A percentile compares a stretch with the other conserved stretches of the same genome.
phyloP scores from a whole-genome alignment of 2,113 vertebrate genomes.

The Falco punctatus region DNA sequence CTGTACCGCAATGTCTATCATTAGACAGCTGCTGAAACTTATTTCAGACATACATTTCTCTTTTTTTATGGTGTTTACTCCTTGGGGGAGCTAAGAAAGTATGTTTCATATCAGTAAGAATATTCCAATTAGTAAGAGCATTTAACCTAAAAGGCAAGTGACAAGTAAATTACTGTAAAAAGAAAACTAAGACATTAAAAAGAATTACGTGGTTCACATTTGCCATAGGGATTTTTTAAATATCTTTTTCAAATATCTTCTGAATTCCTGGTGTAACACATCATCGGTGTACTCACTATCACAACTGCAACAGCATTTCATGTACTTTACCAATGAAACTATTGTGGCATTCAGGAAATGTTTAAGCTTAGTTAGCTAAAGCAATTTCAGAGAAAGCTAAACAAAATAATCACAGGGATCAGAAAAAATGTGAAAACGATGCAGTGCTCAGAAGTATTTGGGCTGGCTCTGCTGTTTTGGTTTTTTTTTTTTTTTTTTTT shows the following conservation, averaged over 20 bases:
- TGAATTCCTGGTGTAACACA: neutral
- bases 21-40: neutral
- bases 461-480: neutral
- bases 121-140: neutral
- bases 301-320: neutral
- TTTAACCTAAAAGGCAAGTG: neutral
- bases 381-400: neutral
- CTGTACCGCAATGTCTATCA: accelerated
- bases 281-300: neutral
- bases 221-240: neutral
- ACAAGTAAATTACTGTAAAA: neutral
- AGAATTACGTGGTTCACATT: neutral
- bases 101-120: neutral
- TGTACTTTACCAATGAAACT: neutral
- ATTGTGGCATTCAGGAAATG: neutral
- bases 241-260: neutral
- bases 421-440: neutral
- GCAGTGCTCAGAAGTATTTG: neutral
- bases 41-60: neutral
- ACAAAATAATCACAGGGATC: neutral
- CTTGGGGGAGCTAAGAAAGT: neutral
- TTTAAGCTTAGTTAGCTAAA: neutral
- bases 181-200: neutral
- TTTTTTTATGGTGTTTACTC: neutral
- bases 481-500: neutral